A percentile compares a stretch with the other conserved stretches of the same genome.
These are phyloP conservation scores for Larimichthys polyactis DNA, from an alignment of 2,113 vertebrate species.

Conservation along the genomic window DNA sequence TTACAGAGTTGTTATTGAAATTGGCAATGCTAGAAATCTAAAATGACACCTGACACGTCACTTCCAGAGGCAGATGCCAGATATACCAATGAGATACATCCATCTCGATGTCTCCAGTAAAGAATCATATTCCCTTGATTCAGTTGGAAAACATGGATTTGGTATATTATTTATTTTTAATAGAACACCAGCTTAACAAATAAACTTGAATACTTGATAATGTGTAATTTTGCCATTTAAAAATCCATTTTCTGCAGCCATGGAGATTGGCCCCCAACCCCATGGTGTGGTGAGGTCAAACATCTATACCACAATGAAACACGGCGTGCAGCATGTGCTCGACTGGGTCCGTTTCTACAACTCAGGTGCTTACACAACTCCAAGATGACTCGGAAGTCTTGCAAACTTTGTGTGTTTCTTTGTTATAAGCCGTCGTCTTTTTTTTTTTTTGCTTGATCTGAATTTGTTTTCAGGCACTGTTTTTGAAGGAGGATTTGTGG, in stretches of 20 bases:
- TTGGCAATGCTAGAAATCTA: neutral
- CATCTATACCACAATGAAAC: constrained; percentile 71
- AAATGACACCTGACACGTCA: constrained; percentile 11
- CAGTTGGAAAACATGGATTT: constrained; percentile 84
- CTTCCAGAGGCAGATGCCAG: constrained; percentile 78
- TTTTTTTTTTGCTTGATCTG: neutral
- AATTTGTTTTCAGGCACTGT: constrained; percentile 57
- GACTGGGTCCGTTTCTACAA: constrained; percentile 79
- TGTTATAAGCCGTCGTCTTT: neutral
- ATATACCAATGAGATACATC: constrained; percentile 78
- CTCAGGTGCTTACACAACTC: constrained; percentile 64
- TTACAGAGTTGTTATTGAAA: neutral
- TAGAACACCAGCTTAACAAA: neutral
- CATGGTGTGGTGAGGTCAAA: constrained; percentile 80
- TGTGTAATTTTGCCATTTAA: neutral
- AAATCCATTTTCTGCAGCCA: constrained; percentile 59
- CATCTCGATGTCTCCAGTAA: constrained; percentile 73
- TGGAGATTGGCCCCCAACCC: constrained; percentile 82
- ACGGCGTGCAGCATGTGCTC: constrained; percentile 73
- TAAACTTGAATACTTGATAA: neutral
- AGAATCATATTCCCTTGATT: constrained; percentile 82
- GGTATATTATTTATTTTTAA: constrained; percentile 62
- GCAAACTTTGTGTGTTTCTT: neutral
- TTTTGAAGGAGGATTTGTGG: constrained; percentile 75
- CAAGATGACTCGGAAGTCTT: neutral